Percentiles rank a stretch among this genome's conserved stretches.
phyloP scores from a whole-genome alignment of 2,113 vertebrate species.

The Callospermophilus lateralis region DNA sequence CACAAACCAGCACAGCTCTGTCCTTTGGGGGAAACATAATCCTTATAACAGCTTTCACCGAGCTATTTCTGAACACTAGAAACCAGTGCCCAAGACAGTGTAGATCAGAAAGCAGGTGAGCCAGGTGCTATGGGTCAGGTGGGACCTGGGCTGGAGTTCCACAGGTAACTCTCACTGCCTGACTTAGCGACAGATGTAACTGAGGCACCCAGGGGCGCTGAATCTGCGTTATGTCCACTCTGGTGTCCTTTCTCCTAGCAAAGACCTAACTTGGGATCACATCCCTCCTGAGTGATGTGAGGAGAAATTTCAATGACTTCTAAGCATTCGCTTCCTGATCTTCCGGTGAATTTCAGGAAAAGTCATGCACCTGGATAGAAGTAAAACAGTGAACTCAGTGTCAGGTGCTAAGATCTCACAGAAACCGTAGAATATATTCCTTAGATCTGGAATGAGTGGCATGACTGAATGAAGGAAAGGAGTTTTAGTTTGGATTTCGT shows the following conservation, averaged over 20 bases:
- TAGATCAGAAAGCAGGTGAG: background rate
- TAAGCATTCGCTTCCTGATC: background rate
- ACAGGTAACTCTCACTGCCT: background rate
- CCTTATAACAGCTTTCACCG: background rate
- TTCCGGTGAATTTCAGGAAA: background rate
- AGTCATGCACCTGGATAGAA: background rate
- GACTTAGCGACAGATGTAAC: background rate
- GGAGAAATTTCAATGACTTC: background rate
- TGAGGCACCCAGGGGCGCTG: fast-evolving
- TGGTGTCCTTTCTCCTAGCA: background rate
- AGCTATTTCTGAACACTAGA: constrained; percentile 56
- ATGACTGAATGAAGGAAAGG: background rate
- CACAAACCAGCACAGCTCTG: background rate
- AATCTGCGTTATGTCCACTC: fast-evolving
- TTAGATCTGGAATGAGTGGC: background rate
- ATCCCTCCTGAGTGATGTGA: background rate
- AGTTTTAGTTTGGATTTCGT: background rate
- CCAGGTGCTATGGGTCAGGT: background rate
- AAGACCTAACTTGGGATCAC: background rate
- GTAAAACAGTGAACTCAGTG: background rate
- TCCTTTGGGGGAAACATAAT: constrained; percentile 57
- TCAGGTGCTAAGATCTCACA: background rate
- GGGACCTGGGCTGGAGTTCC: background rate
- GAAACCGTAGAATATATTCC: background rate
- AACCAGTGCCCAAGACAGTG: background rate